phyloP scores from a whole-genome alignment of 1,140 invertebrate species.

The Cyclina sinensis region DNA sequence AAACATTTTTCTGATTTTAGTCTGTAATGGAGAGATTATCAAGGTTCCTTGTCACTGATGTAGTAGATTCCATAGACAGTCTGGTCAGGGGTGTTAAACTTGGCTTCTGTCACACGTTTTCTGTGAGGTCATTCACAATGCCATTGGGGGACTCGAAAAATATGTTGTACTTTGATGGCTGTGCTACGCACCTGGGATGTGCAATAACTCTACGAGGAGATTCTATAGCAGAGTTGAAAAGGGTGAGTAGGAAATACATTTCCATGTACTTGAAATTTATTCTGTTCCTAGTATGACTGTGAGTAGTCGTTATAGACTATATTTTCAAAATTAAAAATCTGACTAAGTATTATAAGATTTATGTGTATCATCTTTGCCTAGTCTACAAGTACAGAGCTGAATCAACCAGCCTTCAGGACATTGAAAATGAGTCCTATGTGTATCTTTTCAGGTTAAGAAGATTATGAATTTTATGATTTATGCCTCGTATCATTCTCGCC shows the following conservation, averaged over 20 bases:
- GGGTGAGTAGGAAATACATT: too few species aligned
- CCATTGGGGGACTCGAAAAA: constrained; percentile 91
- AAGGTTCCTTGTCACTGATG: constrained; percentile 93
- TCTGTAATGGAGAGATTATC: constrained; percentile 94
- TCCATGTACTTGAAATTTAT: too few species aligned
- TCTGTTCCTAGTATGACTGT: too few species aligned
- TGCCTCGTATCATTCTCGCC: constrained; percentile 95
- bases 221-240: constrained; percentile 91
- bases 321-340: too few species aligned
- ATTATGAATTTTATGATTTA: constrained; percentile 94
- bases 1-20: constrained; percentile 79
- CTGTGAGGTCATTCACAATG: constrained; percentile 90
- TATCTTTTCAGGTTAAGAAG: constrained; percentile 90
- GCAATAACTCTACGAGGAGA: constrained; percentile 95
- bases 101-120: constrained; percentile 95
- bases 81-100: constrained; percentile 93
- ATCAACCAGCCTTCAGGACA: too few species aligned
- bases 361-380: too few species aligned
- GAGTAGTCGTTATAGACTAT: too few species aligned
- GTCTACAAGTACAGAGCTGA: too few species aligned
- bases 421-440: too few species aligned
- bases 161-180: constrained; percentile 97
- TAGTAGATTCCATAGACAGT: constrained; percentile 96
- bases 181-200: constrained; percentile 94
- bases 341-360: too few species aligned